Evolutionary conservation across 2,888 invertebrate genomes (phyloP).

Genomic region (Lasiommata megera): DNA sequence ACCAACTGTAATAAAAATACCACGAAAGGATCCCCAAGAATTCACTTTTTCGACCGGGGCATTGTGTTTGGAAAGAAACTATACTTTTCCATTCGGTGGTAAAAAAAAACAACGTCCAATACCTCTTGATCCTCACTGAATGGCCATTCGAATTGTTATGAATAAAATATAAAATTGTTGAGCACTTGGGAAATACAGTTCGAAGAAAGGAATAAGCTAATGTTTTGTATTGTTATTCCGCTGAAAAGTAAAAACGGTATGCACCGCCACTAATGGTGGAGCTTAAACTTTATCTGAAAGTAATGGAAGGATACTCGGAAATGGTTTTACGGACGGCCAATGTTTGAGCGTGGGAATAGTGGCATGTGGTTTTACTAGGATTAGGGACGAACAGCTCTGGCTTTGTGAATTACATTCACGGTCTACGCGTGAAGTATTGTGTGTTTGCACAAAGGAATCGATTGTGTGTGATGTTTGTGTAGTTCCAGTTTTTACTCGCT

Average conservation of each 20-base stretch:
- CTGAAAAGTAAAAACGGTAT: background rate
- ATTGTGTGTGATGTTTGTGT: background rate
- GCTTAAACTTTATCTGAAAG: conserved; percentile 3
- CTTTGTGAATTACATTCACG: conserved; percentile 9
- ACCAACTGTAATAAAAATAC: conserved; percentile 25
- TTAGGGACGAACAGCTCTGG: conserved; percentile 3
- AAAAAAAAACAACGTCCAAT: background rate
- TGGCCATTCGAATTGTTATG: background rate
- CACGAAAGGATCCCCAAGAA: conserved; percentile 14
- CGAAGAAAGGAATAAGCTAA: background rate
- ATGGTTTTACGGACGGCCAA: background rate
- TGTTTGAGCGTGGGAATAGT: conserved; percentile 4
- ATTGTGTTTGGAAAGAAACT: conserved; percentile 9
- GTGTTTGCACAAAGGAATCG: background rate
- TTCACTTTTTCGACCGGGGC: conserved; percentile 5
- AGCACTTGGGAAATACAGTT: background rate
- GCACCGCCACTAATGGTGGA: background rate
- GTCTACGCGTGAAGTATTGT: background rate
- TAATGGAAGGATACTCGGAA: conserved; percentile 3
- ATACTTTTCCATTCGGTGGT: background rate
- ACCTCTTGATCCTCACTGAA: background rate
- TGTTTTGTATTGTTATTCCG: background rate
- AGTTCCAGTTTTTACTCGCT: background rate
- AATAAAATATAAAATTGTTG: background rate
- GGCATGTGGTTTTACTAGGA: conserved; percentile 3